Evolutionary conservation across 1,140 invertebrate genomes (phyloP), one percentile per base, ranked within the genome.

Genomic region (Pentalonia nigronervosa): DNA sequence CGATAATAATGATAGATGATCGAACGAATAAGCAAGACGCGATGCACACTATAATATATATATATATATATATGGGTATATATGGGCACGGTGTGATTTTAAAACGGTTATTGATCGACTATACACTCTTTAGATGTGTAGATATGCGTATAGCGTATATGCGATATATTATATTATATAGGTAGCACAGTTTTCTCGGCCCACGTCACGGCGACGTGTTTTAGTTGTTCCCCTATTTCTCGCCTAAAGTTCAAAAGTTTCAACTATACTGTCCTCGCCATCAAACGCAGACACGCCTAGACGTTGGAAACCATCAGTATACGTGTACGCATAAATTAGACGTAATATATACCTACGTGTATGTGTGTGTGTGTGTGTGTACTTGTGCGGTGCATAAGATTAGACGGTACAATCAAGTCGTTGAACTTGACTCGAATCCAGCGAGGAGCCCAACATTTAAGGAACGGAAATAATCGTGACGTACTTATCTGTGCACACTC

Each of bases 181-280:
- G 21, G 34, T 53, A 53, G n/a, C 36, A 67, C 34, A 67, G 17
- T 48, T 50, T 48, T 45, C 45, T 83, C 67, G 23, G 67, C 56
- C n/a, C n/a, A 50, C 67, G n/a, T 30, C 34, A 67, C 90, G 7
- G 6, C 20, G 20, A 53, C 48, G 67, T 34, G 36, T 81, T 36
- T 47, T 48, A 91, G 45, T 47, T 76, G 67, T 91, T 90, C 48
- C 88, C 53, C 50, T n/a, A 47, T 67, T 91, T 81, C 90, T 81
- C 45, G 67, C 34, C 67, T 30, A 53, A 91, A 91, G 30, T 91
- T 91, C 90, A 76, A 76, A 91, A 91, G 90, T 91, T 91, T 83
- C 67, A n/a, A 83, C 56, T 91, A 81, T 67, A 81, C 90, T 83
- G 90, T 83, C 90, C 90, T 91, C 45, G 67, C 90, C 67, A 91